Evolutionary conservation across 1,140 invertebrate genomes (phyloP).

Genomic region (Babylonia areolata): DNA sequence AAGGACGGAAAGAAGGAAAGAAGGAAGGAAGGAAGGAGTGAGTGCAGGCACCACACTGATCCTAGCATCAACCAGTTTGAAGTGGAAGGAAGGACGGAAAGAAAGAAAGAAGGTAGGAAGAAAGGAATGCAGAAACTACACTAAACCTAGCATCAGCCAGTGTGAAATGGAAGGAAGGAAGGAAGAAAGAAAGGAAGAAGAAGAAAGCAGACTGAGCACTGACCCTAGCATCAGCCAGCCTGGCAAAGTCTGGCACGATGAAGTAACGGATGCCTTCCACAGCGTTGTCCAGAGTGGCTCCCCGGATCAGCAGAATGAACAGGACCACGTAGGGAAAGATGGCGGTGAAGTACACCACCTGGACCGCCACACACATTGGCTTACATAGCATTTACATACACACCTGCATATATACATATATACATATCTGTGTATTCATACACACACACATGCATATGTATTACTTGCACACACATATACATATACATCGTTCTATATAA

Average conservation of each 20-base stretch:
- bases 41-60: no score
- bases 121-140: no score
- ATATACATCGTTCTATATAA: no score
- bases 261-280: conserved; percentile 93
- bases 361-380: background rate
- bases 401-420: no score
- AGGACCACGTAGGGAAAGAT: conserved; percentile 97
- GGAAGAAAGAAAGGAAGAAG: background rate
- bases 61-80: no score
- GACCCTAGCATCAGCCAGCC: conserved; percentile 58
- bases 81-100: no score
- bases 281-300: conserved; percentile 94
- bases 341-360: conserved; percentile 99
- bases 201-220: background rate
- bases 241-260: conserved; percentile 91
- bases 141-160: background rate
- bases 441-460: no score
- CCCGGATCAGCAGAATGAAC: conserved; percentile 92
- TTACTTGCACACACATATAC: no score
- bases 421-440: no score
- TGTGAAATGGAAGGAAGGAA: background rate
- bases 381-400: background rate
- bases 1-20: no score
- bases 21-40: no score
- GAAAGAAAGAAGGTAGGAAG: no score